Evolutionary conservation across 2,797 vertebrate genomes (phyloP).

Genomic region (Aldrovandia affinis): DNA sequence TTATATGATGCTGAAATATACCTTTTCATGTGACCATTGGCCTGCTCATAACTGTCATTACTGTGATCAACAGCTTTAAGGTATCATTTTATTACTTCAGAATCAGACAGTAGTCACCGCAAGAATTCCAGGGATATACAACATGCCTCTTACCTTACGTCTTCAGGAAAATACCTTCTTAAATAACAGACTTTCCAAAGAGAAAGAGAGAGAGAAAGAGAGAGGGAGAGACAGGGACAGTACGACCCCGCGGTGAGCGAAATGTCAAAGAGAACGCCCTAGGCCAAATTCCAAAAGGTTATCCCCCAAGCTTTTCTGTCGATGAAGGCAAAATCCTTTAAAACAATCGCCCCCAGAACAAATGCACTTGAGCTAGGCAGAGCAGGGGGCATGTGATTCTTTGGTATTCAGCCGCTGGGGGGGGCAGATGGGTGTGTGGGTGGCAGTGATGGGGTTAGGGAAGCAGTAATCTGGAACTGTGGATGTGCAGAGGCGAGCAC

Average conservation of each 20-base stretch:
- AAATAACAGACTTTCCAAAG: constrained; percentile 64
- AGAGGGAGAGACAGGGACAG: constrained; percentile 49
- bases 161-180: constrained; percentile 66
- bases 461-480: constrained; percentile 71
- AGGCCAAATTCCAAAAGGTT: constrained; percentile 80
- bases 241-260: constrained; percentile 64
- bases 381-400: constrained; percentile 62
- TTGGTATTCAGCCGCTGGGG: constrained; percentile 53
- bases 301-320: constrained; percentile 77
- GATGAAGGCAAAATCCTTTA: constrained; percentile 83
- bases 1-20: not conserved
- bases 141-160: constrained; percentile 70
- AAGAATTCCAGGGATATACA: not conserved
- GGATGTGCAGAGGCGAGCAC: constrained; percentile 80
- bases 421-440: constrained; percentile 38
- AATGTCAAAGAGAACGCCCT: constrained; percentile 72
- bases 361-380: constrained; percentile 65
- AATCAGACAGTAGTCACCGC: not conserved
- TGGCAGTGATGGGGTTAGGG: constrained; percentile 41
- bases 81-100: not conserved
- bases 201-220: constrained; percentile 58
- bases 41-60: not conserved
- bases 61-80: not conserved
- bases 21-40: not conserved
- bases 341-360: constrained; percentile 67